Evolutionary conservation across 2,888 invertebrate genomes (phyloP).

Genomic region (Sesia apiformis): DNA sequence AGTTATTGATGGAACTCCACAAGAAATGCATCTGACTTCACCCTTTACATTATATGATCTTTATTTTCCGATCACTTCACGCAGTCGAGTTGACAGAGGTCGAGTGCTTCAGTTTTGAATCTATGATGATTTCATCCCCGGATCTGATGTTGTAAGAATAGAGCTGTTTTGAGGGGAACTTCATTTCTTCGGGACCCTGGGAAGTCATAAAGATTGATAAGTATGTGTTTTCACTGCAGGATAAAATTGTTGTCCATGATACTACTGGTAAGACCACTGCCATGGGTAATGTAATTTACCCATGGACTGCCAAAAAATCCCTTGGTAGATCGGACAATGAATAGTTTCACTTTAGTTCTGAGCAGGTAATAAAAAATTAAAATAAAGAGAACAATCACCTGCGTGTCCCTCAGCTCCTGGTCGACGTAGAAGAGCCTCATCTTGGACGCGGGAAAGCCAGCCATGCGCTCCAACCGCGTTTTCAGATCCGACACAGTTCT

Average conservation of each 20-base stretch:
- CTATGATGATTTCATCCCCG: conserved; percentile 93
- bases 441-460: conserved; percentile 86
- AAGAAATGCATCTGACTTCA: conserved; percentile 20
- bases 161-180: conserved; percentile 89
- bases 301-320: neutral
- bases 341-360: no score
- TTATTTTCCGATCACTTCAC: conserved; percentile 6
- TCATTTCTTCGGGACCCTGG: conserved; percentile 90
- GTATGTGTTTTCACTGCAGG: no score
- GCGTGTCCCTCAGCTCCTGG: conserved; percentile 80
- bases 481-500: conserved; percentile 89
- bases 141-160: conserved; percentile 93
- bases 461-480: conserved; percentile 83
- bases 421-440: conserved; percentile 94
- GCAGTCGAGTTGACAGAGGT: conserved; percentile 45
- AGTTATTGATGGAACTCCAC: neutral
- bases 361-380: neutral
- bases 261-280: neutral
- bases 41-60: neutral
- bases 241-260: no score
- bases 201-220: conserved; percentile 12
- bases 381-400: conserved; percentile 33
- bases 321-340: neutral
- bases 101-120: conserved; percentile 80
- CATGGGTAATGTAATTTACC: no score